phyloP scores from a whole-genome alignment of 1,140 invertebrate genomes.

The Polypedilum vanderplanki region DNA sequence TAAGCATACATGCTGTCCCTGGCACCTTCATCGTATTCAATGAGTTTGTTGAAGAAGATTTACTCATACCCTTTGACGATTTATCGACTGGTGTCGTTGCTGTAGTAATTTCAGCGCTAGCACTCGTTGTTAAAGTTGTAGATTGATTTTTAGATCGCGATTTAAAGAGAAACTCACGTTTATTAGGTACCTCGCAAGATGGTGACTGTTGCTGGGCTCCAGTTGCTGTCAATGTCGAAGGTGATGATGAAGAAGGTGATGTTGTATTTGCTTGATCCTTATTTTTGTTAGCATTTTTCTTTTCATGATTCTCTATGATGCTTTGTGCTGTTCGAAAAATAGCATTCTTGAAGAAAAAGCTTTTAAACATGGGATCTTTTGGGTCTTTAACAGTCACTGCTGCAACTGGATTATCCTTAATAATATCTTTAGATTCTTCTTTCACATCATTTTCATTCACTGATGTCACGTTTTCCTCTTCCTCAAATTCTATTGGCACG shows the following conservation, averaged over 20 bases:
- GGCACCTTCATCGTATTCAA: conserved; percentile 23
- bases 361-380: conserved; percentile 39
- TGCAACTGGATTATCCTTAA: conserved; percentile 32
- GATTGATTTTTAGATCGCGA: conserved; percentile 5
- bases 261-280: conserved; percentile 31
- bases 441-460: conserved; percentile 7
- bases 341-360: conserved; percentile 44
- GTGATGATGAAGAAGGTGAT: conserved; percentile 9
- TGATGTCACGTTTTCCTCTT: neutral
- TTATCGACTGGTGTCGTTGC: neutral
- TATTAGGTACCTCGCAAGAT: neutral
- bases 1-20: neutral
- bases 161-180: neutral
- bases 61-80: conserved; percentile 20
- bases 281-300: conserved; percentile 43
- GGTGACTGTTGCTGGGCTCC: neutral
- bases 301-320: conserved; percentile 44
- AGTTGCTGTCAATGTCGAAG: neutral
- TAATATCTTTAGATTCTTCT: neutral
- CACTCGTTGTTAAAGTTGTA: neutral
- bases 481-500: conserved; percentile 31
- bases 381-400: conserved; percentile 35
- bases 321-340: conserved; percentile 44
- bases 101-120: neutral
- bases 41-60: conserved; percentile 24